Evolutionary conservation across 2,888 invertebrate genomes (phyloP), one percentile per base, ranked within the genome.

Genomic region (Exocentrus adspersus): DNA sequence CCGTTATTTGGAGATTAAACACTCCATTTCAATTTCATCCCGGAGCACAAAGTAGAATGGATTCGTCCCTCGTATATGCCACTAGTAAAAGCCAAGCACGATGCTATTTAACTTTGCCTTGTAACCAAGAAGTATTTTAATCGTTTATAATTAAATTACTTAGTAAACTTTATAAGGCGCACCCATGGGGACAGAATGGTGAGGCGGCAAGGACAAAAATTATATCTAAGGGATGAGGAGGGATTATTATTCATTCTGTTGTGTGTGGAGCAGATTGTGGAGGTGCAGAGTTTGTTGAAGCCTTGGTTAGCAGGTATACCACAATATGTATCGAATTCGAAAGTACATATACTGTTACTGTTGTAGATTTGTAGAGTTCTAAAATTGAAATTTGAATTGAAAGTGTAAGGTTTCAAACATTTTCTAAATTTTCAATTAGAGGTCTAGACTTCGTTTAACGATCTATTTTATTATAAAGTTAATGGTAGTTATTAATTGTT

Each of bases 121-220:
- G 37, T 37, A 37, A 37, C 37, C 37, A 37, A 37, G 37, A 37
- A 37, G 37, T 37, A 37, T 37, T 37, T 12, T 37, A 37, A 37
- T 37, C 37, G 37, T 37, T 37, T 37, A 37, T 37, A 37, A 37
- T 37, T 37, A 37, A 37, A 37, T 37, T 37, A 37, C 37, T 37
- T 37, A 12, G 12, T 37, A 37, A 37, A 37, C 37, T 37, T 37
- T 37, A 37, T 37, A 37, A 37, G 37, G 37, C 37, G 12, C 37
- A 37, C 37, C n/a, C 37, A 37, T 37, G 12, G 12, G n/a, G 37
- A 37, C 37, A 37, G n/a, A 37, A 37, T 37, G n/a, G 37, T 37
- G 14, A 37, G 12, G 37, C 37, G 37, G 37, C 37, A 37, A 37
- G 37, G 37, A 37, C 37, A 37, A 37, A 37, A 37, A 37, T 37